Conservation (phyloP, 2,113 vertebrate species). For the Ondatra zibethicus region DNA sequence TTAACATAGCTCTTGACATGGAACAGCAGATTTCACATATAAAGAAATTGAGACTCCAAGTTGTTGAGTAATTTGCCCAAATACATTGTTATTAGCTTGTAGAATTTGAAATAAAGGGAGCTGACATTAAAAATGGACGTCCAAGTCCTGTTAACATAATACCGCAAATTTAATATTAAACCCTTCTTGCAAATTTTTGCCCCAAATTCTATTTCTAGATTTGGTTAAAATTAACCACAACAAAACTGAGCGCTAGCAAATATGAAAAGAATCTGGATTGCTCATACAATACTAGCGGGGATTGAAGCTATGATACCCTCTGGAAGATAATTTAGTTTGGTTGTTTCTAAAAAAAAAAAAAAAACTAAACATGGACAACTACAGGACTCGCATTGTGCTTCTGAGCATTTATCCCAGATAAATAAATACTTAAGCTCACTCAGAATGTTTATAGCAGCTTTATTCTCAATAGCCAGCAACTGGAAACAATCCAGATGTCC, state of each 20-base stretch:
- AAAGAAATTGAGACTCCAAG: not conserved
- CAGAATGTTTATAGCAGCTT: not conserved
- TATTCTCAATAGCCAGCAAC: not conserved
- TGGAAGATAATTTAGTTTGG: not conserved
- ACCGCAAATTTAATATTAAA: not conserved
- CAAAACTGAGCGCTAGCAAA: not conserved
- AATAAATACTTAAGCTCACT: conserved; percentile 11
- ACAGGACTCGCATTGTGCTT: not conserved
- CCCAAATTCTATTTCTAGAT: conserved; percentile 25
- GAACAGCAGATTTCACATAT: not conserved
- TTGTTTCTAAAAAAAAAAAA: conserved; percentile 41
- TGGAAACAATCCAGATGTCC: not conserved
- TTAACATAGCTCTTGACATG: not conserved
- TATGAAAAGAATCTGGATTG: not conserved
- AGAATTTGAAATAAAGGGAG: not conserved
- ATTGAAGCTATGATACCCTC: not conserved
- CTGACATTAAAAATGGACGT: not conserved
- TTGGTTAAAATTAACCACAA: conserved; percentile 38
- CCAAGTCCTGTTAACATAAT: conserved; percentile 10
- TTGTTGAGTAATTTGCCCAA: conserved; percentile 29
- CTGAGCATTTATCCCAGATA: not conserved
- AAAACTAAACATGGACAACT: not conserved
- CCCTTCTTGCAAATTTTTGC: not conserved
- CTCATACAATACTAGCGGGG: not conserved
- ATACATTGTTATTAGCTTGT: not conserved